Percentiles rank a stretch among this genome's conserved stretches.
phyloP scores from a whole-genome alignment of 2,888 invertebrate genomes.

The Himalopsyche tibetana region DNA sequence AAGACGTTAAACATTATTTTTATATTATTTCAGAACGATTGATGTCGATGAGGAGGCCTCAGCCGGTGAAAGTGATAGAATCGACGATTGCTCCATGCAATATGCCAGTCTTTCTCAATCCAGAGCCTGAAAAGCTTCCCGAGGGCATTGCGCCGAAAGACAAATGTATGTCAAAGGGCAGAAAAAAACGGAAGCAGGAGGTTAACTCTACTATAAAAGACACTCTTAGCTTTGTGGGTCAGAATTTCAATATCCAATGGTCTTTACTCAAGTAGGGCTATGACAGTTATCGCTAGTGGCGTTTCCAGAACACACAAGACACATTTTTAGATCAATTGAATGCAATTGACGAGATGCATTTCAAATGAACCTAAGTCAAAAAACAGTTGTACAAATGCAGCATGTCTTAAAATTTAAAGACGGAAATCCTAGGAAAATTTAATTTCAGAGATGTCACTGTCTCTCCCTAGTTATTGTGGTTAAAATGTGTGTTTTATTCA shows the following conservation, averaged over 20 bases:
- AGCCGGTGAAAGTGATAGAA: not conserved
- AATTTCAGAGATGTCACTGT: too few species aligned
- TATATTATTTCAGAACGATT: not conserved
- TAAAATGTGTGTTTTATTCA: too few species aligned
- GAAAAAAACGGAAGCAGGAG: conserved; percentile 63
- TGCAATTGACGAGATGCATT: too few species aligned
- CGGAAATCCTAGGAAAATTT: too few species aligned
- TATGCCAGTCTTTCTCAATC: conserved; percentile 44
- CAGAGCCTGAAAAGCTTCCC: not conserved
- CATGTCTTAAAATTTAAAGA: too few species aligned
- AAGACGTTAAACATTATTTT: too few species aligned
- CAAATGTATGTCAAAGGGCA: conserved; percentile 62
- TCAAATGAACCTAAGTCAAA: too few species aligned
- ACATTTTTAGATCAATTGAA: too few species aligned
- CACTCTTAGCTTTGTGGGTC: conserved; percentile 60
- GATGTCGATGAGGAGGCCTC: not conserved
- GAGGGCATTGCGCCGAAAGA: conserved; percentile 49
- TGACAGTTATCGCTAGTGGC: conserved; percentile 23
- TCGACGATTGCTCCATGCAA: conserved; percentile 12
- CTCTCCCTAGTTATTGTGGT: too few species aligned
- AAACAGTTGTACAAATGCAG: too few species aligned
- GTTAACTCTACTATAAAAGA: conserved; percentile 63
- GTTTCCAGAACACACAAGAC: not conserved
- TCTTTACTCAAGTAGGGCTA: not conserved
- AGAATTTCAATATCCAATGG: conserved; percentile 62